phyloP scores from a whole-genome alignment of 2,113 vertebrate species.

The Serinus canaria region DNA sequence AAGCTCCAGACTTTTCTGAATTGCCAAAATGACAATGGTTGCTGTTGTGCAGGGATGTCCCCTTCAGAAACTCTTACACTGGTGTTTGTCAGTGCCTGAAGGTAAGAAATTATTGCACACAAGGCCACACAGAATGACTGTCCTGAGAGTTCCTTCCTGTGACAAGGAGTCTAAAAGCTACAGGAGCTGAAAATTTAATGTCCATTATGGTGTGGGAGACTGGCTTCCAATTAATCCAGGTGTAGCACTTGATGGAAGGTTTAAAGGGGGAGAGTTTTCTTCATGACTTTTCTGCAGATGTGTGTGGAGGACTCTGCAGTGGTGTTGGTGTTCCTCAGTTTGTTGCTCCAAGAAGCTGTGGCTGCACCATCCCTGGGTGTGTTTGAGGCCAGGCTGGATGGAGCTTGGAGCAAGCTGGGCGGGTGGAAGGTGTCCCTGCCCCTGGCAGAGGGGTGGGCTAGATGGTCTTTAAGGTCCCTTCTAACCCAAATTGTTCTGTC shows the following conservation, averaged over 20 bases:
- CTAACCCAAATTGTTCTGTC: neutral
- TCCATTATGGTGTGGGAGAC: neutral
- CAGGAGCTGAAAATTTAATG: neutral
- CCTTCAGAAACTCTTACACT: neutral
- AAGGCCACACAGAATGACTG: neutral
- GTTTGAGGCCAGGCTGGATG: neutral
- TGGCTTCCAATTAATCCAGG: neutral
- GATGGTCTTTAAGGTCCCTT: neutral
- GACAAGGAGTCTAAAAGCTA: neutral
- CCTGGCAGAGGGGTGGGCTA: neutral
- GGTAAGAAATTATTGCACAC: neutral
- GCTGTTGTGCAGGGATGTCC: neutral
- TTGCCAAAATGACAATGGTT: neutral
- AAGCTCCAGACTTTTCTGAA: neutral
- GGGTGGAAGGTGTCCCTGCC: neutral
- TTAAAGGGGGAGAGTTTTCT: neutral
- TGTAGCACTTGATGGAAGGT: neutral
- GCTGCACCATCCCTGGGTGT: too few relatives aligned
- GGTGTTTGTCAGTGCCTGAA: neutral
- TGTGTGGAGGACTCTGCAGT: neutral
- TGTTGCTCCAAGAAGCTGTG: neutral
- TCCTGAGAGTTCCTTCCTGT: neutral
- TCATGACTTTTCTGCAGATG: neutral
- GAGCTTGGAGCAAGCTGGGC: neutral
- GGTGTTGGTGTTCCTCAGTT: rapidly evolving